Conservation (phyloP, 2,797 vertebrate species). For the Decapterus maruadsi region DNA sequence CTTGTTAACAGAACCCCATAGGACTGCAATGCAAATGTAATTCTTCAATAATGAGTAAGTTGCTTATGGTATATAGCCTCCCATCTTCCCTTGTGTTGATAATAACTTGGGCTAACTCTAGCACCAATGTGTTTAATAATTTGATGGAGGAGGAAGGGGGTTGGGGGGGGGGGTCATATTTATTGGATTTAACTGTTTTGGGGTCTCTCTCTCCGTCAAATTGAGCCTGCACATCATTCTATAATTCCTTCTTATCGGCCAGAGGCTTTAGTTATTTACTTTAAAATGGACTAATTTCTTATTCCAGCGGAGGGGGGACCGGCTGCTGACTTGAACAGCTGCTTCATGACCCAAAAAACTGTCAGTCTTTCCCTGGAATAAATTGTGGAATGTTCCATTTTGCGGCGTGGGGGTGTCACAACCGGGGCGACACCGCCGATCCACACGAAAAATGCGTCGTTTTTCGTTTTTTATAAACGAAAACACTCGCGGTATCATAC, state of each 20-base stretch:
- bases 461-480: fast-evolving
- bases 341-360: constrained; percentile 95
- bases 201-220: constrained; percentile 78
- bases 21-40: constrained; percentile 40
- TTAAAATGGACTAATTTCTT: constrained; percentile 92
- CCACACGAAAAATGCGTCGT: fast-evolving
- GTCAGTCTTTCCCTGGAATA: constrained; percentile 95
- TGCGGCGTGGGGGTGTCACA: constrained; percentile 54
- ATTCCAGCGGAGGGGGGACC: constrained; percentile 89
- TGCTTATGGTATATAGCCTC: constrained; percentile 47
- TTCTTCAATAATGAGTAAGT: constrained; percentile 57
- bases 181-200: constrained; percentile 83
- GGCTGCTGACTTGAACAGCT: constrained; percentile 89
- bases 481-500: fast-evolving
- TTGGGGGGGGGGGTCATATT: constrained; percentile 66
- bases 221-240: constrained; percentile 83
- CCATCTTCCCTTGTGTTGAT: constrained; percentile 69
- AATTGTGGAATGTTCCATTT: constrained; percentile 90
- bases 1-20: constrained; percentile 22
- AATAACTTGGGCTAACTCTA: constrained; percentile 73
- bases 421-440: background rate
- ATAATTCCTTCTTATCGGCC: constrained; percentile 88
- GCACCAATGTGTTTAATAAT: constrained; percentile 78
- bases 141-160: constrained; percentile 62
- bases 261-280: constrained; percentile 87